Evolutionary conservation across 1,140 invertebrate species (phyloP), one percentile per base, ranked within the genome.

Genomic region (Ptiloglossa arizonensis): DNA sequence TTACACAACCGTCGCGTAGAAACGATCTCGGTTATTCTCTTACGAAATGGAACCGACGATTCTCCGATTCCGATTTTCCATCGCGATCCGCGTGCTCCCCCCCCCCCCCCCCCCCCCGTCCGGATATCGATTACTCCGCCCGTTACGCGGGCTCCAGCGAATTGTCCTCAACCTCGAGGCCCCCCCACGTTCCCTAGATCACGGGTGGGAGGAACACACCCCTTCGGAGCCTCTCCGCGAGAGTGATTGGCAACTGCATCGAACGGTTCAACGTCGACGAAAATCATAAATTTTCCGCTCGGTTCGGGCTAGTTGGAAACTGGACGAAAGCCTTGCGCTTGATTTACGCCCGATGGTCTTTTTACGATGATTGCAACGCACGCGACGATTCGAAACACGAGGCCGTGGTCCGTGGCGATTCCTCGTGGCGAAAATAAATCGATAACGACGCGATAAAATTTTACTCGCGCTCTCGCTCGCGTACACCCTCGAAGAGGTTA

Each of bases 111-210:
- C n/a, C n/a, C n/a, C 8, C 9, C 24, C 44, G 13, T 19, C 27
- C 24, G 5, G 19, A 22, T 19, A 76, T 76, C 73, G 73, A 76
- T 75, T 46, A n/a, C 15, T 4, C 5, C 22, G 22, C 9, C 24
- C 22, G 60, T 41, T 50, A 67, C 22, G 29, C 46, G 22, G n/a
- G 17, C 48, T 44, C 15, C 24, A 50, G 56, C 64, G 11, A 63
- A 74, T 79, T 48, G 57, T 57, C 60, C 29, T 57, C 62, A 63
- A 60, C 60, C 69, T 67, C 70, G 77, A 79, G n/a, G n/a, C n/a
- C n/a, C n/a, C n/a, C 69, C 68, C 44, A 35, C 76, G 70, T 38
- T 41, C 22, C 4, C 4, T n/a, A n/a, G 46, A 52, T 44, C 22
- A 57, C 69, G 32, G 29, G n/a, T n/a, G n/a, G 56, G 76, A 72